Evolutionary conservation across 1,140 invertebrate genomes (phyloP).

Genomic region (Orussus abietinus): DNA sequence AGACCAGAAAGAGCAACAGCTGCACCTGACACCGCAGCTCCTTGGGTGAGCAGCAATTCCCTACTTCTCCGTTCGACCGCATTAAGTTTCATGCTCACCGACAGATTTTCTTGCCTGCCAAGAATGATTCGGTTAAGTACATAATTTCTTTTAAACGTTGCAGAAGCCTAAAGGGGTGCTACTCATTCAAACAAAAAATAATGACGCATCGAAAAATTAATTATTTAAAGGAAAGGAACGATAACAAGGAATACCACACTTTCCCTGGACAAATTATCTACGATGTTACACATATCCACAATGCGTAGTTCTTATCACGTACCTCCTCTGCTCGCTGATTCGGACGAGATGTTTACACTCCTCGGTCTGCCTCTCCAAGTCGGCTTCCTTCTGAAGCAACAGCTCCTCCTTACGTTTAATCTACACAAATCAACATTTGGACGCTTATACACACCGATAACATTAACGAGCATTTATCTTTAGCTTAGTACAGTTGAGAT

Average conservation of each 20-base stretch:
- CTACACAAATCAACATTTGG: constrained; percentile 22
- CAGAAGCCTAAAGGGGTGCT: no score
- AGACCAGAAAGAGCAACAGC: constrained; percentile 69
- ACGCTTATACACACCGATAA: constrained; percentile 1
- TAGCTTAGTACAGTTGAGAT: background rate
- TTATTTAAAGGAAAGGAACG: no score
- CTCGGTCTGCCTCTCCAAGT: constrained; percentile 64
- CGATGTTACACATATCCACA: no score
- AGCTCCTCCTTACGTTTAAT: constrained; percentile 47
- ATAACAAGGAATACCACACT: no score
- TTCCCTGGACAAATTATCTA: no score
- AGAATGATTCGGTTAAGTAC: no score
- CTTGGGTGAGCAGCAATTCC: constrained; percentile 65
- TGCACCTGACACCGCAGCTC: constrained; percentile 66
- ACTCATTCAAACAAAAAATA: no score
- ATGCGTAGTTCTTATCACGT: no score
- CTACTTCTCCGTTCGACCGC: constrained; percentile 61
- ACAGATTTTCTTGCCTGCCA: constrained; percentile 64
- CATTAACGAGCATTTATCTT: constrained; percentile 3
- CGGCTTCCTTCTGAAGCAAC: constrained; percentile 55
- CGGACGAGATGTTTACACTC: constrained; percentile 75
- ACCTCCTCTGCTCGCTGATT: constrained; percentile 74
- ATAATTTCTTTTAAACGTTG: no score
- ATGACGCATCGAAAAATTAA: no score
- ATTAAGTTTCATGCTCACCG: constrained; percentile 61